These are phyloP conservation scores for Epinephelus cyanopodus DNA, from an alignment of 2,113 vertebrate species.

Conservation along the genomic window DNA sequence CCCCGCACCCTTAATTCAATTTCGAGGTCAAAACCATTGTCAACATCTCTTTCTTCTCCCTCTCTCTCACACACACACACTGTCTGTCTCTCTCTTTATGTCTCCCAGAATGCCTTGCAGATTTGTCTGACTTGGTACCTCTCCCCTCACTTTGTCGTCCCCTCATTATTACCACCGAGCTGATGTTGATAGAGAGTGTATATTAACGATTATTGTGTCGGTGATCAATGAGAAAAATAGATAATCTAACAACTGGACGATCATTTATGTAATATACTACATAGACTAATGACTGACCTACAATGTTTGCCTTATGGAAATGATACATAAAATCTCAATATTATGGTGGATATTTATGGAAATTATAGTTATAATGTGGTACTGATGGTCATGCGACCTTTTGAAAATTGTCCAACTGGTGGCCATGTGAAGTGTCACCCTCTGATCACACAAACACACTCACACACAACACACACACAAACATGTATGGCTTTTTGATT, in stretches of 20 bases:
- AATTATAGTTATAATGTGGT: constrained; percentile 63
- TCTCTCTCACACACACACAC: constrained; percentile 33
- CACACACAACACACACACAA: constrained; percentile 23
- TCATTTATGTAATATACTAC: constrained; percentile 70
- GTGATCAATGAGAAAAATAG: constrained; percentile 70
- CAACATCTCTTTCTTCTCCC: constrained; percentile 39
- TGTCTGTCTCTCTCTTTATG: constrained; percentile 49
- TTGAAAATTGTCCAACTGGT: constrained; percentile 68
- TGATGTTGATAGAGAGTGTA: constrained; percentile 72
- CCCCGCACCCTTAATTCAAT: constrained; percentile 41
- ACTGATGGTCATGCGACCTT: constrained; percentile 72
- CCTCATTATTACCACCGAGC: constrained; percentile 57
- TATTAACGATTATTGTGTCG: constrained; percentile 70
- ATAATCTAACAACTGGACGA: constrained; percentile 73
- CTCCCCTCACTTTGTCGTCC: constrained; percentile 42
- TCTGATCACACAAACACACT: constrained; percentile 56
- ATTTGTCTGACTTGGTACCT: constrained; percentile 69
- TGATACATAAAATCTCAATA: constrained; percentile 65
- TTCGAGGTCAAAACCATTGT: constrained; percentile 52
- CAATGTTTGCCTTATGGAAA: constrained; percentile 82
- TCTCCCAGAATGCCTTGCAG: constrained; percentile 75
- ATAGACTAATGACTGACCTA: constrained; percentile 77
- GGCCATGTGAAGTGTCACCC: constrained; percentile 65
- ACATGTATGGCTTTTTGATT: constrained; percentile 58
- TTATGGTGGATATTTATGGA: constrained; percentile 69